Conservation (phyloP, 2,888 invertebrate species). For the Andrena hattorfiana region DNA sequence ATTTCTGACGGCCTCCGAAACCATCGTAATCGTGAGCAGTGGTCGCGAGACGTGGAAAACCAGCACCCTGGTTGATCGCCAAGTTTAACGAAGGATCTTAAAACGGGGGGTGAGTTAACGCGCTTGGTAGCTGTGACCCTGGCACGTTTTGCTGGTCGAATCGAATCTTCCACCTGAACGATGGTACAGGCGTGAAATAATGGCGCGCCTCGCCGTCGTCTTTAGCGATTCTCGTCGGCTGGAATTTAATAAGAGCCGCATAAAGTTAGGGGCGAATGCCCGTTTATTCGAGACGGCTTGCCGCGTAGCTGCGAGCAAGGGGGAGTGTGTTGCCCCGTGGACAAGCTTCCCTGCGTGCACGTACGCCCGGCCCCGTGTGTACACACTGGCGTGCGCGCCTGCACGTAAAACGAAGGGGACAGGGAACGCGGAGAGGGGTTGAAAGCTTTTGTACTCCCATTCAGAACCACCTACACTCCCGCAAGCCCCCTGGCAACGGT, state of each 20-base stretch:
- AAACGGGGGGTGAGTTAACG: constrained; percentile 24
- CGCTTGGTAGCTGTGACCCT: background rate
- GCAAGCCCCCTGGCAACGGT: constrained; percentile 30
- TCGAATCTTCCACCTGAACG: constrained; percentile 57
- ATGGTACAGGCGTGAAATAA: constrained; percentile 60
- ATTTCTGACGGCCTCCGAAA: background rate
- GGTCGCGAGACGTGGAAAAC: background rate
- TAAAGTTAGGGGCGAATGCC: constrained; percentile 72
- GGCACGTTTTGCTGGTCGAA: constrained; percentile 44
- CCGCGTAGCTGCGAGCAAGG: constrained; percentile 41
- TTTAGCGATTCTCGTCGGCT: constrained; percentile 73
- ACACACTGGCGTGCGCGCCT: constrained; percentile 25
- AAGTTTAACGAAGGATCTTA: background rate
- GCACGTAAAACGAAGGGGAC: constrained; percentile 50
- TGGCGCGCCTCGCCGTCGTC: constrained; percentile 62
- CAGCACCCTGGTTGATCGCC: constrained; percentile 4
- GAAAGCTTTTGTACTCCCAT: constrained; percentile 72
- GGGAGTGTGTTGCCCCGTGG: constrained; percentile 49
- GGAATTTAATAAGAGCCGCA: constrained; percentile 80
- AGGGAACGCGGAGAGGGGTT: background rate
- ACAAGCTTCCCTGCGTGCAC: background rate
- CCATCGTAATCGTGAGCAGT: background rate
- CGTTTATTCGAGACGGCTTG: constrained; percentile 72
- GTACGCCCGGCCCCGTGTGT: background rate
- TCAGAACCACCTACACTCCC: constrained; percentile 49